Evolutionary conservation across 2,888 invertebrate species (phyloP).

Genomic region (Lypha dubia): DNA sequence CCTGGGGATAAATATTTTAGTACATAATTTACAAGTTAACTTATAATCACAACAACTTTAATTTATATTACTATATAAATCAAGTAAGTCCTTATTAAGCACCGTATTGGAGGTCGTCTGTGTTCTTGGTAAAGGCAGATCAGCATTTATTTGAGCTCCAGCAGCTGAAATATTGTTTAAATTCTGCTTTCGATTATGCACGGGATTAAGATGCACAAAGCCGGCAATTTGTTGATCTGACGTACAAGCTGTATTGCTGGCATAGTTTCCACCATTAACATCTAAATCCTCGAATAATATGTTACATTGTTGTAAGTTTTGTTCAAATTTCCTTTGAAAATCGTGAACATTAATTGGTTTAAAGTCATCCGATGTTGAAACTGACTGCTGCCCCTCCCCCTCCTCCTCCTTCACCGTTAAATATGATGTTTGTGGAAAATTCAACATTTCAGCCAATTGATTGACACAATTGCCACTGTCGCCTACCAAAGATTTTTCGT

Average conservation of each 20-base stretch:
- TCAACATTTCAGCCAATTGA: constrained; percentile 78
- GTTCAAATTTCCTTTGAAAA: constrained; percentile 79
- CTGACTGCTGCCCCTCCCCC: too few relatives aligned
- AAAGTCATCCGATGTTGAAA: constrained; percentile 75
- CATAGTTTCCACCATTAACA: constrained; percentile 60
- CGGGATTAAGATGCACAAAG: constrained; percentile 77
- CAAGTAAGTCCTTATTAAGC: constrained; percentile 77
- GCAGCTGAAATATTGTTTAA: neutral
- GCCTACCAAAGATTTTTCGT: neutral
- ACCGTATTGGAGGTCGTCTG: neutral
- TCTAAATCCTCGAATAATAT: constrained; percentile 77
- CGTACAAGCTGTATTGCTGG: constrained; percentile 22
- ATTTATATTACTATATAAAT: constrained; percentile 79
- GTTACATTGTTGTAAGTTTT: constrained; percentile 77
- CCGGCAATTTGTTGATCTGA: constrained; percentile 58
- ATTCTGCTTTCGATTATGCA: constrained; percentile 70
- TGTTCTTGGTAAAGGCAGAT: neutral
- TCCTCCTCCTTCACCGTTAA: neutral
- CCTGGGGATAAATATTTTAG: too few relatives aligned
- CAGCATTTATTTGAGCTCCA: constrained; percentile 11
- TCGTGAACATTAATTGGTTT: constrained; percentile 77
- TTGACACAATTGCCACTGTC: constrained; percentile 73
- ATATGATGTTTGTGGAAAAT: constrained; percentile 64
- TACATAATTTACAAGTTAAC: neutral
- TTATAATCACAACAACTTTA: constrained; percentile 34